A percentile compares a stretch with the other conserved stretches of the same genome.
These are phyloP conservation scores for Drosophila demipolita DNA, from an alignment of 2,888 invertebrate genomes.

Conservation along the genomic window DNA sequence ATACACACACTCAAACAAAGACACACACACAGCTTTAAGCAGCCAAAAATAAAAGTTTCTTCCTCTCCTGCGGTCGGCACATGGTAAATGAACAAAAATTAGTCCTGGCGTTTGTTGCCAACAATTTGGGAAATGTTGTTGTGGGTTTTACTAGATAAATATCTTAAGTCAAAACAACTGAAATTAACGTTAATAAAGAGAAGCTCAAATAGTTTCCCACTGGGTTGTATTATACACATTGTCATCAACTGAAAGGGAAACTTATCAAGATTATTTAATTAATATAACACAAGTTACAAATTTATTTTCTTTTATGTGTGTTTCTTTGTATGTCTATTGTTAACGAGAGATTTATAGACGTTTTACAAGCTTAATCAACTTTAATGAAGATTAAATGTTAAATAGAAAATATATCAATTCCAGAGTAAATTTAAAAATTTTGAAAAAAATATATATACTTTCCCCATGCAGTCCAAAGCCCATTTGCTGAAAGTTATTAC, in stretches of 20 bases:
- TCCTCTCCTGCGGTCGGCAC: conserved; percentile 22
- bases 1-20: neutral
- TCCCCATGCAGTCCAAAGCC: neutral
- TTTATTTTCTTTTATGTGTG: neutral
- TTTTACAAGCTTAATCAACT: no score
- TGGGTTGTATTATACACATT: neutral
- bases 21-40: neutral
- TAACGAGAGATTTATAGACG: neutral
- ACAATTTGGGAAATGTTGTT: conserved; percentile 45
- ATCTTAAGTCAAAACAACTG: conserved; percentile 48
- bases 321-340: neutral
- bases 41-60: conserved; percentile 32
- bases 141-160: conserved; percentile 50
- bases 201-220: conserved; percentile 26
- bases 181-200: conserved; percentile 63
- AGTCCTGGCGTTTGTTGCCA: conserved; percentile 55
- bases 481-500: neutral
- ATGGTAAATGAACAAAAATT: conserved; percentile 66
- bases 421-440: neutral
- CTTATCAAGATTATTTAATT: neutral
- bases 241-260: neutral
- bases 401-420: neutral
- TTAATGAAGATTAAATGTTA: neutral
- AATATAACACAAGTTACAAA: neutral
- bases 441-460: neutral